Evolutionary conservation across 2,113 vertebrate genomes (phyloP).

Genomic region (Actenoides hombroni): DNA sequence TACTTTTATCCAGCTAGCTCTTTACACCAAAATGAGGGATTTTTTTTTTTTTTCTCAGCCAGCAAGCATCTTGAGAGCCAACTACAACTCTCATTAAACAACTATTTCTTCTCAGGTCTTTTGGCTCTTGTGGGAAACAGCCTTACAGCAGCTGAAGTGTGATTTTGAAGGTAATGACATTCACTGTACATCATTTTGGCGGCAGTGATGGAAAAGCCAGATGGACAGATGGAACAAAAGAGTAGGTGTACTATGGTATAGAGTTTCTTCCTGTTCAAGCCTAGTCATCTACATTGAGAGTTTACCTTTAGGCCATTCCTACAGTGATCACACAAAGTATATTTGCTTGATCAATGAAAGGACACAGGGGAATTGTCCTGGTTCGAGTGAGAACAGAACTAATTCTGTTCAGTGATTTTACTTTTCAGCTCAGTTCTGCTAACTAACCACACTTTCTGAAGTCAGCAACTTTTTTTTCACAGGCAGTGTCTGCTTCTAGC

Average conservation of each 20-base stretch:
- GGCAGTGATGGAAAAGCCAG: not conserved
- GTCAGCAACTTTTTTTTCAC: no score
- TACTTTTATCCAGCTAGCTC: not conserved
- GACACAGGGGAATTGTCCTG: not conserved
- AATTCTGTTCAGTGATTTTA: no score
- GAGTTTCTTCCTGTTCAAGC: not conserved
- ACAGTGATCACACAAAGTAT: rapidly evolving
- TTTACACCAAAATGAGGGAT: not conserved
- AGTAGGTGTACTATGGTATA: not conserved
- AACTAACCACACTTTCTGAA: no score
- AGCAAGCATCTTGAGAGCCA: not conserved
- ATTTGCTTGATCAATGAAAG: not conserved
- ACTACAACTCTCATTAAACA: not conserved
- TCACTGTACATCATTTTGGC: not conserved
- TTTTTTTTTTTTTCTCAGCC: not conserved
- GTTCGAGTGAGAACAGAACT: no score
- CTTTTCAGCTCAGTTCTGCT: no score
- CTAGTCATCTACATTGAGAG: not conserved
- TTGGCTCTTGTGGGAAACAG: not conserved
- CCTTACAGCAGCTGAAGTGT: not conserved
- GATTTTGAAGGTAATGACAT: not conserved
- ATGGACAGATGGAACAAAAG: not conserved
- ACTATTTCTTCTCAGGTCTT: not conserved
- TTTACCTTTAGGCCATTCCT: not conserved
- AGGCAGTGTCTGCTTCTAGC: no score